Percentiles rank a stretch among this genome's conserved stretches.
phyloP scores from a whole-genome alignment of 2,113 vertebrate species.

The Lagopus leucura region DNA sequence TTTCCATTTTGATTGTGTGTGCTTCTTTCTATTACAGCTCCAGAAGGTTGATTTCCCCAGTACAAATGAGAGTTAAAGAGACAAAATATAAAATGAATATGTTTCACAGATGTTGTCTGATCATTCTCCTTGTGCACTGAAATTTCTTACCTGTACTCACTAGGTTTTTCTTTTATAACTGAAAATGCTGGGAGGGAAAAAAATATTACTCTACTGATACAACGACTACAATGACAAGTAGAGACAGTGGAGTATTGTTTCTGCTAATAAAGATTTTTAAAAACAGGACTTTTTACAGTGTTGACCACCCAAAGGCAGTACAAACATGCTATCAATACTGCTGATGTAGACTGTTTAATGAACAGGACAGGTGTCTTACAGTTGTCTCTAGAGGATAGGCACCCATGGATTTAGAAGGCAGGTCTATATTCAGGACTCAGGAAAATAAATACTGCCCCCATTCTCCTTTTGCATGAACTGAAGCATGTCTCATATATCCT shows the following conservation, averaged over 20 bases:
- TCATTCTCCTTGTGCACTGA: neutral
- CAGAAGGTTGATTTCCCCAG: neutral
- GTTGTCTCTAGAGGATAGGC: neutral
- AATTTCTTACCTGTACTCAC: neutral
- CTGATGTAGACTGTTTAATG: neutral
- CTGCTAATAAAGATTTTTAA: neutral
- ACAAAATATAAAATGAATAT: neutral
- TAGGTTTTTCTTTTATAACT: neutral
- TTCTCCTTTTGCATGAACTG: neutral
- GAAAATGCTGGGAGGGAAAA: neutral
- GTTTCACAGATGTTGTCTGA: neutral
- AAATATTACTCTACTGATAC: neutral
- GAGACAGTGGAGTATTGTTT: neutral
- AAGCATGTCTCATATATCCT: neutral
- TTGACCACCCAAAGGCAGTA: neutral
- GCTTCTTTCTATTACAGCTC: neutral
- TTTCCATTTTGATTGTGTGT: neutral
- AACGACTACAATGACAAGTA: neutral
- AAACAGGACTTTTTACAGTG: neutral
- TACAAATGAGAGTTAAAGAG: neutral
- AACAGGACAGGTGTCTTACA: neutral
- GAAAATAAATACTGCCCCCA: neutral
- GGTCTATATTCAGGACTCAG: neutral
- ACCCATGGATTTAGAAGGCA: neutral
- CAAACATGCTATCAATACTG: neutral